Evolutionary conservation across 2,113 vertebrate species (phyloP).

Genomic region (Antidorcas marsupialis): DNA sequence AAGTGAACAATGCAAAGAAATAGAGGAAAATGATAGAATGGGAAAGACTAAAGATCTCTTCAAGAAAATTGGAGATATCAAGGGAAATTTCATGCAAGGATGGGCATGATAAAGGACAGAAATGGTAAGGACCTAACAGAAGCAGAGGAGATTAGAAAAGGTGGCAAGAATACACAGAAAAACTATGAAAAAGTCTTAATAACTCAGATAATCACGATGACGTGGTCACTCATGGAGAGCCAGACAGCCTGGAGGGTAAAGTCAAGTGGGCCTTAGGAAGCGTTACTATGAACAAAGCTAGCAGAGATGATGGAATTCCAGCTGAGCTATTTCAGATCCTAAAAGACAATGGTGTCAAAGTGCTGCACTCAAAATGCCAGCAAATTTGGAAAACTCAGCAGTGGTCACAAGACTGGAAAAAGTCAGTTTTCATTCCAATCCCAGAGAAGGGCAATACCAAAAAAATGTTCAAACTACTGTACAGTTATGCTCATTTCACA

Average conservation of each 20-base stretch:
- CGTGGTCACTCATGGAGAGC: neutral
- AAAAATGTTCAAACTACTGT: neutral
- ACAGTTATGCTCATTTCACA: neutral
- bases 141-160: neutral
- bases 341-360: neutral
- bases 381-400: neutral
- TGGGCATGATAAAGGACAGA: neutral
- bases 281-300: neutral
- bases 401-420: neutral
- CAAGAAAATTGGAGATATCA: neutral
- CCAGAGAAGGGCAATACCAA: neutral
- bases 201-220: neutral
- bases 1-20: neutral
- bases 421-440: neutral
- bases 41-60: neutral
- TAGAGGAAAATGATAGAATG: neutral
- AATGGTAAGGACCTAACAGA: neutral
- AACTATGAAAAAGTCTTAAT: neutral
- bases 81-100: neutral
- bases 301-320: neutral
- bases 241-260: neutral
- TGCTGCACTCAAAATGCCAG: neutral
- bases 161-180: neutral
- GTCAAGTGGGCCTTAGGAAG: neutral
- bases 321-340: neutral